Conservation (phyloP, 2,113 vertebrate genomes). For the Heterotis niloticus region DNA sequence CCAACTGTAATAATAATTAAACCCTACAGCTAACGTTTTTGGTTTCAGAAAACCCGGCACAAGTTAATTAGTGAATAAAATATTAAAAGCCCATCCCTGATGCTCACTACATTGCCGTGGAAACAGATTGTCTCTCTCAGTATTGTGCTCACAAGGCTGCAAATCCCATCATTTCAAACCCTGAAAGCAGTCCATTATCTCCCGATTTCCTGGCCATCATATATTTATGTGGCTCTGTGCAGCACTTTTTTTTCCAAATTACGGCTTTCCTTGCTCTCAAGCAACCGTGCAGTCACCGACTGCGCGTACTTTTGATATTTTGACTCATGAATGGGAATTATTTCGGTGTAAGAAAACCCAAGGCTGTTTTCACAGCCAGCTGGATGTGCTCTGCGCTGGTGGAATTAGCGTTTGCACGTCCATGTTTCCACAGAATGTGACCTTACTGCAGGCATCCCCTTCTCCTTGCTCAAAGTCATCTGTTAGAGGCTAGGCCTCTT, state of each 20-base stretch:
- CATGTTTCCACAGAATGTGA: background rate
- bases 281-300: slow-evolving; percentile 8
- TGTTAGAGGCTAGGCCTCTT: background rate
- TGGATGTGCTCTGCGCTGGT: background rate
- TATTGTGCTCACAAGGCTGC: background rate
- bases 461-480: background rate
- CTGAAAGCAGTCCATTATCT: slow-evolving; percentile 16
- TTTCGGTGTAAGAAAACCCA: background rate
- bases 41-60: slow-evolving; percentile 51
- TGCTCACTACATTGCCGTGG: background rate
- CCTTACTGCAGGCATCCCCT: background rate
- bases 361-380: background rate
- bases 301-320: background rate
- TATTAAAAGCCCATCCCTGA: slow-evolving; percentile 62
- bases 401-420: background rate
- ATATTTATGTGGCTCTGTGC: background rate
- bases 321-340: background rate
- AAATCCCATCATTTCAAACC: background rate
- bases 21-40: slow-evolving; percentile 58
- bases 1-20: slow-evolving; percentile 54
- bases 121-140: background rate
- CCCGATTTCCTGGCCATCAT: background rate
- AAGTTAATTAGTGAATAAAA: slow-evolving; percentile 68
- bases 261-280: background rate
- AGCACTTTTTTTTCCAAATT: background rate